These are phyloP conservation scores for Ceryle rudis DNA, from an alignment of 2,797 vertebrate species.

Conservation along the genomic window DNA sequence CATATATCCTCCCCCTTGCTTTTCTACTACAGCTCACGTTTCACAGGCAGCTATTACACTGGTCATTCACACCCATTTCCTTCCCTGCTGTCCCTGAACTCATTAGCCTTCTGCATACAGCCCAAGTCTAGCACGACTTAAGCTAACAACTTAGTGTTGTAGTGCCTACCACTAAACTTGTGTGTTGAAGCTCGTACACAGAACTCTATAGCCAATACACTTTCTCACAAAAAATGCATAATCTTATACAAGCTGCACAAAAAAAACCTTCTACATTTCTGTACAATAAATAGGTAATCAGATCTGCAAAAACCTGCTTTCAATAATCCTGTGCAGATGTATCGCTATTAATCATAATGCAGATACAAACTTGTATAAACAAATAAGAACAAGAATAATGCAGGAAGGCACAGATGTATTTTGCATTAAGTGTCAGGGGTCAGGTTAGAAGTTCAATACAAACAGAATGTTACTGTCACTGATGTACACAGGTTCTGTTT, in stretches of 20 bases:
- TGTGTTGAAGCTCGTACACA: not conserved
- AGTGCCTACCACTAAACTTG: not conserved
- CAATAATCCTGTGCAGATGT: not conserved
- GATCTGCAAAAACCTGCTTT: not conserved
- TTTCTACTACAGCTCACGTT: not conserved
- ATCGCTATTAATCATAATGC: not conserved
- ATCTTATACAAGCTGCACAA: not conserved
- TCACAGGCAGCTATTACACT: not conserved
- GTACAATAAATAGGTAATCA: not conserved
- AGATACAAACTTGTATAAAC: not conserved
- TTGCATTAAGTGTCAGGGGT: not conserved
- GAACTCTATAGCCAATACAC: not conserved
- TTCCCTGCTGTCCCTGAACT: not conserved
- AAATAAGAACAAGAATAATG: not conserved
- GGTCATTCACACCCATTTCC: not conserved
- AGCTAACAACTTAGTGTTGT: not conserved
- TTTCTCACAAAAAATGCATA: not conserved
- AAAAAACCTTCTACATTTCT: not conserved
- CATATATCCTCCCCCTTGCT: not conserved
- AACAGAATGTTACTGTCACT: not conserved
- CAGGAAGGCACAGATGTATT: not conserved
- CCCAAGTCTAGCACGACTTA: not conserved
- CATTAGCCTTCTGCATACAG: not conserved
- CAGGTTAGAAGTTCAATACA: conserved; percentile 1
- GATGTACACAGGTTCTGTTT: not conserved